Conservation (phyloP, 1,140 invertebrate genomes). For the Bombyx mori region DNA sequence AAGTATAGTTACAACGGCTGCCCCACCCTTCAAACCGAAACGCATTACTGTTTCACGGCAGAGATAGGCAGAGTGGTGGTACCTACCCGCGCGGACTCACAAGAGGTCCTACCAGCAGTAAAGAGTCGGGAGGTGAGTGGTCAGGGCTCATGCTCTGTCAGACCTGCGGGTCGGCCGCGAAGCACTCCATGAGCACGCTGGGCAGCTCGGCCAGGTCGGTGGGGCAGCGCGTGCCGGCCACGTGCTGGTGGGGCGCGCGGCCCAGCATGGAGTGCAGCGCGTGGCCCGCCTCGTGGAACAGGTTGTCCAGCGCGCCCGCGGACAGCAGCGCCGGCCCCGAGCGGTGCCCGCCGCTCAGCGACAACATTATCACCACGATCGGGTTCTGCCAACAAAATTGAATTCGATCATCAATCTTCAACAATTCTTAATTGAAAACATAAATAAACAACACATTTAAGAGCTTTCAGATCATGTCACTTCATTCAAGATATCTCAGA, state of each 20-base stretch:
- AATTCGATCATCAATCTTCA: too few species aligned
- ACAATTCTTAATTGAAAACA: too few species aligned
- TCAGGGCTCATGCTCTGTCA: neutral
- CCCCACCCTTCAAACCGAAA: too few species aligned
- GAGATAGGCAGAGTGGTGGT: too few species aligned
- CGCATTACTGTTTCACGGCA: too few species aligned
- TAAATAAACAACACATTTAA: too few species aligned
- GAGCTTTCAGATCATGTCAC: too few species aligned
- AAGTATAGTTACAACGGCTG: too few species aligned
- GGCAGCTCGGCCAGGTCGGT: conserved; percentile 99
- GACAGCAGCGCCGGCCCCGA: conserved; percentile 85
- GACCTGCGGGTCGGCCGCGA: conserved; percentile 91
- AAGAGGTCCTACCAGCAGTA: too few species aligned
- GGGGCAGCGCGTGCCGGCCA: conserved; percentile 95
- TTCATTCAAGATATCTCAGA: too few species aligned
- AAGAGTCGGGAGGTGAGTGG: too few species aligned
- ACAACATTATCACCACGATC: conserved; percentile 95
- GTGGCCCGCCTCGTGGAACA: conserved; percentile 99
- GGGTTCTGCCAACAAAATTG: conserved; percentile 76
- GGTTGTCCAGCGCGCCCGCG: conserved; percentile 91
- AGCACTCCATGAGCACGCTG: conserved; percentile 98
- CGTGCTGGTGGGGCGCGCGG: conserved; percentile 95
- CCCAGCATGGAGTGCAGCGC: conserved; percentile 99
- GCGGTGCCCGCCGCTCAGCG: conserved; percentile 82
- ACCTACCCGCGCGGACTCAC: too few species aligned